These are phyloP conservation scores for Brachyopa scutellaris DNA, from an alignment of 2,888 invertebrate genomes.

Conservation along the genomic window DNA sequence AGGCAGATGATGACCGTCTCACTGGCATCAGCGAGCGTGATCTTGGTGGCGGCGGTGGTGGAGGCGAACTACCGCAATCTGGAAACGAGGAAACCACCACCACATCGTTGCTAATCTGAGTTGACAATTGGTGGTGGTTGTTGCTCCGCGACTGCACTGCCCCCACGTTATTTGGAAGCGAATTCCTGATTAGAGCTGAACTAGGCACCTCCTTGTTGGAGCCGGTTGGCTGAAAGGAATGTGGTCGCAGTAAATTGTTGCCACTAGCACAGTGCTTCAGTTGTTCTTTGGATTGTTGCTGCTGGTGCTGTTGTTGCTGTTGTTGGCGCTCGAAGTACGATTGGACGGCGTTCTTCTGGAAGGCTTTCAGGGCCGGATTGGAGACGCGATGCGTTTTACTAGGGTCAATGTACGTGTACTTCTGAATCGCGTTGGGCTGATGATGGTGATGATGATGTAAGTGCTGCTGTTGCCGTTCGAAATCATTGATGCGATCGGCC, in stretches of 20 bases:
- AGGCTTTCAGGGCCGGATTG: conserved; percentile 89
- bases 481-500: conserved; percentile 86
- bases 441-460: conserved; percentile 76
- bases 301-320: conserved; percentile 81
- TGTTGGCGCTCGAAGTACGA: conserved; percentile 92
- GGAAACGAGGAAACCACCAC: conserved; percentile 30
- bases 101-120: conserved; percentile 38
- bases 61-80: conserved; percentile 74
- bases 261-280: conserved; percentile 74
- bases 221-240: conserved; percentile 77
- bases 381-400: conserved; percentile 88
- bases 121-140: conserved; percentile 60
- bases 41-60: conserved; percentile 81
- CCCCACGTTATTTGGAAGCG: conserved; percentile 78
- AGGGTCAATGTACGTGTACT: conserved; percentile 88
- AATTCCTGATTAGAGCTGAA: conserved; percentile 77
- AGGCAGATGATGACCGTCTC: conserved; percentile 86
- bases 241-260: conserved; percentile 77
- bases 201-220: conserved; percentile 73
- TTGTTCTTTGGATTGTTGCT: conserved; percentile 82
- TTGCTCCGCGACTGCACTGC: conserved; percentile 36
- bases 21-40: conserved; percentile 79
- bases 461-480: conserved; percentile 83
- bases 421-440: conserved; percentile 77
- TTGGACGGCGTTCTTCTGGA: conserved; percentile 91